Base-by-base conservation (phyloP, 2,888 invertebrate genomes). In the Apamea anceps region DNA sequence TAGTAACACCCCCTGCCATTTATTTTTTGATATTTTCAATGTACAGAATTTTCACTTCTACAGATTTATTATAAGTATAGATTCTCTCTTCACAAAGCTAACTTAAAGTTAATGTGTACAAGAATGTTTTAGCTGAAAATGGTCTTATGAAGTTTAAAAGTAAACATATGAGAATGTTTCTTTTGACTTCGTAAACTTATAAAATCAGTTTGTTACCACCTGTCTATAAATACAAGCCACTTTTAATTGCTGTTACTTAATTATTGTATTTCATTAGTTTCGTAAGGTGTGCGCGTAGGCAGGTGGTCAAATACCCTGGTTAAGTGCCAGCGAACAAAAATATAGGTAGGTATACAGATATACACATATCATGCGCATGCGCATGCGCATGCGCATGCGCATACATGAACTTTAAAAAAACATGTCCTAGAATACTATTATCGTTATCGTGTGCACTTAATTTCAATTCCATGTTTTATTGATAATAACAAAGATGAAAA, bases 211-310 rank as follows among this genome's bases (percentile, higher is more conserved):
- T 45, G 45, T 2, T 37, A 13, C 7, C 85, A 82, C 74, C 82
- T 85, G 85, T 25, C 54, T 48, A 32, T 76, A 45, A 54, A 71
- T 45, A 60, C 77, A 25, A 65, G 28, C 63, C 32, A 37, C 10
- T 48, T 76, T 72, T 79, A 77, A 85, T 72, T 68, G 54, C 45
- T 72, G 3, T 48, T 65, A 51, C 45, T 68, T 65, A 68, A 65
- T 77, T 72, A 66, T 76, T 66, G 42, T 72, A 67, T 54, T 42
- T 72, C 37, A 78, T 85, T 78, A 81, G n/a, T 48, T 76, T 67
- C 2, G 79, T 82, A 82, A 82, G 79, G 82, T 85, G 85, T 73
- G 60, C 57, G 13, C 10, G 13, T 18, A 42, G 48, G 82, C 85
- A 85, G 85, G 82, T 85, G 85, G 57, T 13, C 48, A 45, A 45